phyloP scores from a whole-genome alignment of 2,888 invertebrate species.

The Dasysyrphus albostriatus region DNA sequence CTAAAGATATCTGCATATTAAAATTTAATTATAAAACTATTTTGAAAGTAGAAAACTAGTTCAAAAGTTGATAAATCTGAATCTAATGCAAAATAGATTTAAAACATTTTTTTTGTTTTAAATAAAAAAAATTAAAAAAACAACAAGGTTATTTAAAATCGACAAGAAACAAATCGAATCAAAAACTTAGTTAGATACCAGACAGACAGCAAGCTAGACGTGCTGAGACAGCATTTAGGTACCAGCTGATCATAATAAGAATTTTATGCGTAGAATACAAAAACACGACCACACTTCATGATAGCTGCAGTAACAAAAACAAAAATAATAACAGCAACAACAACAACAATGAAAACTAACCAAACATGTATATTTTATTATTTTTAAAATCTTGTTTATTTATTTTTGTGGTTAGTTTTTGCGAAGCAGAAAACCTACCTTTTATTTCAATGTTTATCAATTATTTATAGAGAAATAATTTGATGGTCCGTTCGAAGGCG shows the following conservation, averaged over 20 bases:
- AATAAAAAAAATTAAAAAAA: too few species aligned
- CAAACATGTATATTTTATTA: constrained; percentile 21
- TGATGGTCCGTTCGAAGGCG: constrained; percentile 25
- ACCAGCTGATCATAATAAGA: constrained; percentile 63
- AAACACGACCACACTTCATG: constrained; percentile 72
- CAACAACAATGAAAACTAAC: neutral
- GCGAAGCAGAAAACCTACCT: constrained; percentile 24
- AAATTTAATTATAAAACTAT: constrained; percentile 7
- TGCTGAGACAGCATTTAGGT: constrained; percentile 24
- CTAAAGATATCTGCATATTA: neutral
- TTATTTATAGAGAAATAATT: constrained; percentile 63
- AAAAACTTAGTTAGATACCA: constrained; percentile 12
- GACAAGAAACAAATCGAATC: neutral
- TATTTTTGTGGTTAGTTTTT: constrained; percentile 43
- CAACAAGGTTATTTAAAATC: constrained; percentile 41
- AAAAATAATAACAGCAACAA: neutral
- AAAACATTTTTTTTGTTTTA: neutral
- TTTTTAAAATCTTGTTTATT: constrained; percentile 44
- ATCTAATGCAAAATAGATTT: constrained; percentile 23
- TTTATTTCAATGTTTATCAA: constrained; percentile 62
- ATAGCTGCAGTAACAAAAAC: constrained; percentile 25
- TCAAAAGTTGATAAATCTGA: constrained; percentile 24
- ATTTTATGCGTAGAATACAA: constrained; percentile 52
- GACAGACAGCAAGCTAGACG: constrained; percentile 16
- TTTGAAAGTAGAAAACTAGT: constrained; percentile 21